Base-by-base conservation (phyloP, 2,797 vertebrate genomes). In the Margarornis squamiger region DNA sequence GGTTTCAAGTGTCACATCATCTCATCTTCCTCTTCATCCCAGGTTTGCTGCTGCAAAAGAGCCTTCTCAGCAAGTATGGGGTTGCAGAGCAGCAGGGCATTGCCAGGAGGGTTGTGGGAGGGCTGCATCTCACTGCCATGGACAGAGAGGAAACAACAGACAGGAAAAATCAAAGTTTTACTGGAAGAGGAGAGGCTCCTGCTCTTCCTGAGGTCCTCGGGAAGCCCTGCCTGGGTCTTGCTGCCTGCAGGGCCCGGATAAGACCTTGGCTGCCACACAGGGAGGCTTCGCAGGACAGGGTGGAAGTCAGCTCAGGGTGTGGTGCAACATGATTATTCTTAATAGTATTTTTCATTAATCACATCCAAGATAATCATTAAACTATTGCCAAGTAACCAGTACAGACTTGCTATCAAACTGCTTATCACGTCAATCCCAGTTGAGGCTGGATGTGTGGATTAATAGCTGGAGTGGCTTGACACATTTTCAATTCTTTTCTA, bases 71-170 rank as follows among this genome's bases (percentile, higher is more conserved):
- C 77, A 88, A 81, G 70, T 46, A 52, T 3, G 0, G 48, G 51
- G 91, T 88, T 95, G 93, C 96, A 94, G 91, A 94, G 95, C 92
- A 95, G 90, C 95, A 58, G 66, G 48, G n/a, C 29, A 52, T 70
- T 88, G 92, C 58, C 5, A 58, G n/a, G 49, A 6, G 10, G 52
- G 52, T 39, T 86, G 83, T 1, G 1, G 39, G 39, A 92, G 51
- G 45, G 61, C 32, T 92, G 70, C 41, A 32, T 80, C 66, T 61
- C 79, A 2, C 76, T 68, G 70, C 67, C 51, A 34, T 0, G 1
- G 30, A 67, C 36, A 34, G 75, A 79, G 36, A 88, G 88, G 82
- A 76, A 83, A 79, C 16, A 94, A 82, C 17, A 93, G 43, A 74
- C 63, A 66, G 73, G 79, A 92, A 88, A 92, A 92, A 77, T n/a